phyloP scores from a whole-genome alignment of 2,113 vertebrate genomes.

The Copsychus sechellarum region DNA sequence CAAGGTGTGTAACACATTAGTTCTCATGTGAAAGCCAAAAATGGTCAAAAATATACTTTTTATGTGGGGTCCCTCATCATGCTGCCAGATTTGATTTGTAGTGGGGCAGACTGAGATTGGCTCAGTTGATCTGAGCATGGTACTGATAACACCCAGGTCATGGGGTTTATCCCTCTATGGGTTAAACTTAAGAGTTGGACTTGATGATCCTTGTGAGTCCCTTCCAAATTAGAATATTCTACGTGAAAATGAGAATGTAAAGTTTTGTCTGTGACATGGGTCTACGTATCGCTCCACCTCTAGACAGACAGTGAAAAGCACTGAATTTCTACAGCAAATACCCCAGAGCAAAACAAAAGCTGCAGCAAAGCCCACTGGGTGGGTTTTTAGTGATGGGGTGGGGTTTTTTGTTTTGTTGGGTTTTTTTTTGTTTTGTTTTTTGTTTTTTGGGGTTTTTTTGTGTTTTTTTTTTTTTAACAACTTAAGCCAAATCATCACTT shows the following conservation, averaged over 20 bases:
- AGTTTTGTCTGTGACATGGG: fast-evolving
- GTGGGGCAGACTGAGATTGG: not conserved
- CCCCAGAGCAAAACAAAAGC: not conserved
- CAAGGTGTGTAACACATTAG: not conserved
- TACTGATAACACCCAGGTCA: not conserved
- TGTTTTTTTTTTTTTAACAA: not conserved
- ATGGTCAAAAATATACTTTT: not conserved
- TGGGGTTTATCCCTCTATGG: not conserved
- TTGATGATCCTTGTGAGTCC: no score
- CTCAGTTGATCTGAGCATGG: not conserved
- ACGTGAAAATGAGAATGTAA: not conserved
- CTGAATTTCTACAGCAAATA: not conserved
- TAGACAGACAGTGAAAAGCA: not conserved
- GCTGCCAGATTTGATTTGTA: not conserved
- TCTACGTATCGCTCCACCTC: fast-evolving
- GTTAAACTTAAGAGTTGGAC: not conserved
- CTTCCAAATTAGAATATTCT: not conserved
- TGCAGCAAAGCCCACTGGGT: not conserved
- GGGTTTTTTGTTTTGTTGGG: fast-evolving
- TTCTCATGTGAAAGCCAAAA: not conserved
- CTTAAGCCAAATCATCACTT: not conserved
- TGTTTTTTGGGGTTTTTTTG: fast-evolving
- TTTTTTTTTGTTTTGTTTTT: fast-evolving
- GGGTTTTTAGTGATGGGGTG: not conserved
- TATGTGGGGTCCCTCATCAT: not conserved